Base-by-base conservation (phyloP, 2,797 vertebrate species). In the Chiroxiphia lanceolata region DNA sequence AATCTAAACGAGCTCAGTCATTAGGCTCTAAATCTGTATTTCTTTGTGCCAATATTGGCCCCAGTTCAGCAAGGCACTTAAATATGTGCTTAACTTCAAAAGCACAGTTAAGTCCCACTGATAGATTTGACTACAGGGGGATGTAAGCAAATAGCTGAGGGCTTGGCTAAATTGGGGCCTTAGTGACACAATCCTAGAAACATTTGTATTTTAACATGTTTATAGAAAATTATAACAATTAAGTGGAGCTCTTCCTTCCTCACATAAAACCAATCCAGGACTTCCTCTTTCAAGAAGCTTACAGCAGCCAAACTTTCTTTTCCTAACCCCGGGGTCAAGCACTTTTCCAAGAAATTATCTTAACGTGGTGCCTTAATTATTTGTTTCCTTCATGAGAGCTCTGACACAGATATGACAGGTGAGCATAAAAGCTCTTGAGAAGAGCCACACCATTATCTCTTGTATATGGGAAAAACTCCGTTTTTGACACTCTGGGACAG, bases 191-290 rank as follows among this genome's bases (percentile, higher is more conserved):
- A 92, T 91, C 92, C 89, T 90, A 87, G 95, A 95, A 96, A 95
- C 95, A 92, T 95, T 96, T 95, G 82, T 93, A 94, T 95, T 95
- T 96, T 95, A 95, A 75, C 69, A 78, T 95, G 93, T 97, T 97
- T 96, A 94, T 72, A 95, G 89, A 91, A 92, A 96, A 96, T 94
- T 95, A 61, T 40, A 93, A 92, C 92, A 96, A 96, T 96, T 96
- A 96, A 95, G 65, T 85, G 81, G 86, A 95, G 86, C 88, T 96
- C 87, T 81, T 95, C 92, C 90, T 95, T 96, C 89, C 87, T 87
- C 89, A 63, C 82, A 95, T 51, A 90, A 95, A 96, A 96, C 80
- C 86, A 87, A 90, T 71, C 81, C 69, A 93, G 82, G 67, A 95
- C 82, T 95, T 94, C 96, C 96, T 95, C 81, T 93, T 89, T 85